phyloP scores from a whole-genome alignment of 2,888 invertebrate genomes.

The Camptogramma bilineatum region DNA sequence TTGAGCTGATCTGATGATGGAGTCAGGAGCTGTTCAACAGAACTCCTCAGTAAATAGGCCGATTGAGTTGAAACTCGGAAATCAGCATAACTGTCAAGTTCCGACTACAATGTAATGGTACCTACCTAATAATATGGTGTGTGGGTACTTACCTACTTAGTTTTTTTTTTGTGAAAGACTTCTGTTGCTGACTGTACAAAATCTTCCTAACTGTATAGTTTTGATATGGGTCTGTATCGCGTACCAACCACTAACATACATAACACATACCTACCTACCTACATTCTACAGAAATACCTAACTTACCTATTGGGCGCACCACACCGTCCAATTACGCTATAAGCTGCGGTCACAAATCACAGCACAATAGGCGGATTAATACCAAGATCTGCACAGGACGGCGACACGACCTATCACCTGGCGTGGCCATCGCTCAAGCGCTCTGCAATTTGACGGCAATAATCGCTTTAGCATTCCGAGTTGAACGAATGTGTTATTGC shows the following conservation, averaged over 20 bases:
- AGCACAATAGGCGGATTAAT: slow-evolving; percentile 29
- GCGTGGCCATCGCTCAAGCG: slow-evolving; percentile 22
- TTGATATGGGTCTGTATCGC: not conserved
- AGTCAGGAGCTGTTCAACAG: too few relatives aligned
- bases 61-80: too few relatives aligned
- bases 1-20: too few relatives aligned
- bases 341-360: slow-evolving; percentile 33
- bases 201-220: not conserved
- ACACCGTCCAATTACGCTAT: slow-evolving; percentile 21
- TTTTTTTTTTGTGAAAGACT: too few relatives aligned
- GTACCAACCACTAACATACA: not conserved
- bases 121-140: too few relatives aligned
- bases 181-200: not conserved
- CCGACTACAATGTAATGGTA: too few relatives aligned
- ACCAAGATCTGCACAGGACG: slow-evolving; percentile 15
- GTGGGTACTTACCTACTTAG: too few relatives aligned
- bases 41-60: too few relatives aligned
- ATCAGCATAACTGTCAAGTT: too few relatives aligned
- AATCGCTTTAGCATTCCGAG: slow-evolving; percentile 7
- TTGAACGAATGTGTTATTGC: not conserved
- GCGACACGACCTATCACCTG: slow-evolving; percentile 31
- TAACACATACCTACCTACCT: not conserved
- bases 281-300: not conserved
- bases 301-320: not conserved
- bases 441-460: slow-evolving; percentile 25